Evolutionary conservation across 2,888 invertebrate genomes (phyloP), one percentile per base, ranked within the genome.

Genomic region (Tipula lateralis): DNA sequence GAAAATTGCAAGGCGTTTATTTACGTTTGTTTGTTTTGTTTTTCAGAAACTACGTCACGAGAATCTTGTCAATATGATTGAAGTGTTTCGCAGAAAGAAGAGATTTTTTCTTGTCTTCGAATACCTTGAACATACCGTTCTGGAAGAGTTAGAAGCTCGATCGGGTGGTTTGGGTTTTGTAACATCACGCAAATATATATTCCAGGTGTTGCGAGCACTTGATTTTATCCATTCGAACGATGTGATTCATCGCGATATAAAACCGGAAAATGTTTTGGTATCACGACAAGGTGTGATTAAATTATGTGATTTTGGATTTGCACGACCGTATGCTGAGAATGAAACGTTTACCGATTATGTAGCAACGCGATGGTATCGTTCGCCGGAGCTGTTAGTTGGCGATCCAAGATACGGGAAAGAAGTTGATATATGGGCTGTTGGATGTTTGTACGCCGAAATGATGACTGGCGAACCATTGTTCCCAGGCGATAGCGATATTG

Each of bases 281-380:
- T 95, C 95, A 0, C 93, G 93, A 85, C 91, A 92, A 50, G 96
- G 96, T 0, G 94, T 97, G 3, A 94, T 97, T 50, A 97, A 97
- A 90, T 91, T 97, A n/a, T 97, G 97, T 89, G 97, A 97, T 91
- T 95, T 97, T 87, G 97, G 97, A 0, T 97, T 97, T 88, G 97
- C 97, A 0, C 91, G 97, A 39, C 91, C 94, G 0, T 91, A 95
- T 85, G 93, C 94, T 0, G 91, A 92, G 0, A 95, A 95, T 0
- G 96, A 96, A 88, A 93, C 94, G 0, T 96, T 95, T 91, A 97
- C 96, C 85, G 97, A 96, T 90, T 97, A 97, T 89, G 97, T 97
- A 36, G 97, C 97, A 12, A 97, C 97, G 0, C 90, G 96, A 85
- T 96, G 96, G 96, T 97, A 97, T 90, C 91, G 97, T 84, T 96